phyloP scores from a whole-genome alignment of 2,888 invertebrate species.

The Amblyjoppa proteus region DNA sequence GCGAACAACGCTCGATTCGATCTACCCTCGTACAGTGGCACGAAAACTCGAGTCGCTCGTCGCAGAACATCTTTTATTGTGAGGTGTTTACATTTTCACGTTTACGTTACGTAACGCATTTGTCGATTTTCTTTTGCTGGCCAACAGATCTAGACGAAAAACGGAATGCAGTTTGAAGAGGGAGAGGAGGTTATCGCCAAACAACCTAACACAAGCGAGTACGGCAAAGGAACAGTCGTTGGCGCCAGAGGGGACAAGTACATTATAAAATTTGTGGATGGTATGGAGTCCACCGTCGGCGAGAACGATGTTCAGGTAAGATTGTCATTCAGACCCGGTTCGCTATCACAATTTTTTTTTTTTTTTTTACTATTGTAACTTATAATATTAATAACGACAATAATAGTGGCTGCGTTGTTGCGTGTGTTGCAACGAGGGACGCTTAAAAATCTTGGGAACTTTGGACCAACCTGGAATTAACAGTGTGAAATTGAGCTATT shows the following conservation, averaged over 20 bases:
- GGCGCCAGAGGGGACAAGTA: constrained; percentile 75
- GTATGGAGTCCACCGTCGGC: constrained; percentile 75
- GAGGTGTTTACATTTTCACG: not conserved
- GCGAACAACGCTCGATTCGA: constrained; percentile 1
- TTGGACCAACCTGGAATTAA: too few species aligned
- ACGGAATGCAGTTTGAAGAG: constrained; percentile 75
- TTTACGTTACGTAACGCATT: constrained; percentile 28
- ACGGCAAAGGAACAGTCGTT: constrained; percentile 76
- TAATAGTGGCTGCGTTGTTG: too few species aligned
- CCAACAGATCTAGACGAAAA: constrained; percentile 2
- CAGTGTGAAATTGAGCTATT: too few species aligned
- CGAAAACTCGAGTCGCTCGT: not conserved
- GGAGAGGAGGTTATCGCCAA: constrained; percentile 81
- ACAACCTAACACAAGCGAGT: constrained; percentile 75
- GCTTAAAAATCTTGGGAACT: too few species aligned
- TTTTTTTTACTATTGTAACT: not conserved
- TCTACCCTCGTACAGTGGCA: not conserved
- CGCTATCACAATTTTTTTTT: not conserved
- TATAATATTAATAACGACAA: too few species aligned
- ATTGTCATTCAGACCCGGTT: not conserved
- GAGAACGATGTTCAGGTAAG: constrained; percentile 78
- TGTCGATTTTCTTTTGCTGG: constrained; percentile 3
- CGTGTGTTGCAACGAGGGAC: too few species aligned
- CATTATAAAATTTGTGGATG: constrained; percentile 78
- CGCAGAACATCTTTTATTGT: not conserved